Evolutionary conservation across 2,113 vertebrate genomes (phyloP), one percentile per base, ranked within the genome.

Genomic region (Pagrus major): DNA sequence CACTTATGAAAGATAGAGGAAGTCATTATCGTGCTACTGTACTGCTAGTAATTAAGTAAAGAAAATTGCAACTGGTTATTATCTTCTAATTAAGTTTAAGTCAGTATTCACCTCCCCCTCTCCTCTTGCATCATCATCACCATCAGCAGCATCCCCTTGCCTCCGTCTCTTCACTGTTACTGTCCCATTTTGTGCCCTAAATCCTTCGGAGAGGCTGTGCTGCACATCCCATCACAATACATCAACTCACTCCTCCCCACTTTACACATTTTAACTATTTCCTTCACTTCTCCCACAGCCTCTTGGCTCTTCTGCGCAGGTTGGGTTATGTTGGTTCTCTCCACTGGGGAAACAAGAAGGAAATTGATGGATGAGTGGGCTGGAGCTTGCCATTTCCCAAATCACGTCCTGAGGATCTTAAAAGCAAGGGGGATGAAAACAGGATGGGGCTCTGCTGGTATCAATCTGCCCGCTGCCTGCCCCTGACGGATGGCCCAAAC

Each of bases 291-390:
- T 69, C 12, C 21, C 29, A 44, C 10, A 67, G 23, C 31, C 18
- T 70, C 29, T 35, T 77, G 18, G 74, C 59, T 69, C 63, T 27
- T 74, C 68, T 11, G 9, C 18, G 58, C 63, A 63, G 29, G 44
- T 23, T 63, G 31, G 49, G 52, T 71, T 56, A 29, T 52, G 77
- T 61, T 63, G 74, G 61, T 72, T 74, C 47, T 70, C 61, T 81
- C 77, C 55, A 27, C 59, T 7, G 71, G 80, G 76, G 74, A 71
- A 84, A 80, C 76, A 84, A 83, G 81, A 71, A 59, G 72, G 72
- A 85, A 91, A 84, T 74, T 93, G 92, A 94, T 92, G 88, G 88
- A 94, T 91, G 90, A 88, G 79, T 51, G 63, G 76, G 59, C 71
- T 14, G 68, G 78, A 72, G 81, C 64, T 71, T 56, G 83, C 90